phyloP scores from a whole-genome alignment of 2,113 vertebrate genomes.

The Ursus arctos region DNA sequence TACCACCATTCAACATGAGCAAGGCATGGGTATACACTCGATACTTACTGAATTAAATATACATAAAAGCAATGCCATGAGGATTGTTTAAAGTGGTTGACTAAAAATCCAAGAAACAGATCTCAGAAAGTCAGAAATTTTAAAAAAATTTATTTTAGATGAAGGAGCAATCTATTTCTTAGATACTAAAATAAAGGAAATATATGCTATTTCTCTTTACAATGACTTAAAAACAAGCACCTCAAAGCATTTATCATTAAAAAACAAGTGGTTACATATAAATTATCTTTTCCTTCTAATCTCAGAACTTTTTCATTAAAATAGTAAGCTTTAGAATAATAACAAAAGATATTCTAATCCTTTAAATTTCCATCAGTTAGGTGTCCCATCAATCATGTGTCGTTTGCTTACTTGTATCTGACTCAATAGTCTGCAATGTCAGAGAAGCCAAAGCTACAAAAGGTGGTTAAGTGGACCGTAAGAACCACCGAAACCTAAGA shows the following conservation, averaged over 20 bases:
- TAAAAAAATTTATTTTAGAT: not conserved
- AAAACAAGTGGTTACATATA: slow-evolving; percentile 8
- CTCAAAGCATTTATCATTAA: slow-evolving; percentile 35
- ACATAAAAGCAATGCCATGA: slow-evolving; percentile 45
- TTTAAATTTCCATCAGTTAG: not conserved
- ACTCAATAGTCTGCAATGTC: not conserved
- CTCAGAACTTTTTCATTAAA: slow-evolving; percentile 40
- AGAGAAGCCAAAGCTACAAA: slow-evolving; percentile 23
- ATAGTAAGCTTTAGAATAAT: slow-evolving; percentile 32
- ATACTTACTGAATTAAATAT: slow-evolving; percentile 46
- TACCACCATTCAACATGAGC: not conserved
- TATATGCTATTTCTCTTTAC: not conserved
- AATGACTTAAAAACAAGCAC: slow-evolving; percentile 46
- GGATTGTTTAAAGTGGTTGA: not conserved
- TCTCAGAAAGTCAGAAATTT: not conserved
- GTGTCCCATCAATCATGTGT: not conserved
- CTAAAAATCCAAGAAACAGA: slow-evolving; percentile 46
- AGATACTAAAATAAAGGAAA: slow-evolving; percentile 55
- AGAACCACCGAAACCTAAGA: slow-evolving; percentile 21
- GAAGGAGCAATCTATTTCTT: slow-evolving; percentile 53
- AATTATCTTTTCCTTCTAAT: slow-evolving; percentile 49
- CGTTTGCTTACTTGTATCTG: slow-evolving; percentile 13
- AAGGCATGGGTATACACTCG: not conserved
- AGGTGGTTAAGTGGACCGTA: not conserved
- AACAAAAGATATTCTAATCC: slow-evolving; percentile 47